Base-by-base conservation (phyloP, 2,888 invertebrate genomes). In the Drosophila quasianomalipes region DNA sequence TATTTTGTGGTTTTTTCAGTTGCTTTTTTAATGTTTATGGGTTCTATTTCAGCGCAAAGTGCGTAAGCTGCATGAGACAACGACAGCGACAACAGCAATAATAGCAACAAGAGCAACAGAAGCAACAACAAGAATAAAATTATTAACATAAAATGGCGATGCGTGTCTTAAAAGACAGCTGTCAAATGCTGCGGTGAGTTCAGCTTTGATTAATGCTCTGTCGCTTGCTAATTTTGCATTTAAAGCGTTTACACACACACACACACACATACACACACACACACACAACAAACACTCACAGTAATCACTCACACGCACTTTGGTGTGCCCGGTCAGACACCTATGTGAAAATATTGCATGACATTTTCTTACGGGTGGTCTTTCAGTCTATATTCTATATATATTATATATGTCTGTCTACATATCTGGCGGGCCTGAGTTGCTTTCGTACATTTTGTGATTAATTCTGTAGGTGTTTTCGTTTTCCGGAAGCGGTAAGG, bases 111-210 rank as follows among this genome's bases (percentile, higher is more conserved):
- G 37, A 62, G 39, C 44, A 65, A 28, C 16, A 30, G 30, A n/a
- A 14, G 19, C 53, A 53, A 53, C 31, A 47, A 52, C 37, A 26
- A 37, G 19, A 47, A 31, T 26, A 26, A 47, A 52, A 52, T 53
- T 35, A 28, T 39, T 51, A 65, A 67, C 54, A 82, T 55, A 73
- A 74, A 77, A 79, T 80, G 74, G 59, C 80, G 77, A 61, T 82
- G 82, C 78, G 78, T 89, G 78, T 74, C 72, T 76, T 72, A 52
- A 81, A 76, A 82, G 86, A 86, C 86, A 86, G 86, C 88, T 89
- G 86, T 85, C 86, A 87, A 87, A 86, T 59, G 57, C 63, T 74
- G 74, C 70, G 71, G 68, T 80, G 68, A 65, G 74, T 74, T 80
- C 52, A 67, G 64, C 59, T 81, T 76, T 83, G 74, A 83, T 81